phyloP scores from a whole-genome alignment of 2,888 invertebrate genomes.

The Tortrix viridana region DNA sequence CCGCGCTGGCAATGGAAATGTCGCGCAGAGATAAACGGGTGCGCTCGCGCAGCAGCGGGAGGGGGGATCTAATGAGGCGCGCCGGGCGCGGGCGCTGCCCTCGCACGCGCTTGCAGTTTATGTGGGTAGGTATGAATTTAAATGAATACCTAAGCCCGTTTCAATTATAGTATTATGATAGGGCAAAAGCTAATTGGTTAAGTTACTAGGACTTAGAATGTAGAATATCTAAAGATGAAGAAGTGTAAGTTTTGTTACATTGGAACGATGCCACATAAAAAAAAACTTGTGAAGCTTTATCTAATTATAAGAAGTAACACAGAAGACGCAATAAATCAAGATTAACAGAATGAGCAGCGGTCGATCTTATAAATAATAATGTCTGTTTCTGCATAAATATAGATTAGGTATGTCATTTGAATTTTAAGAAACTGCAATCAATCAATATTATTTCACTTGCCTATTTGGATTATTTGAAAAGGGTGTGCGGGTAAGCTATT shows the following conservation, averaged over 20 bases:
- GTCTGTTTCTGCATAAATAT: slow-evolving; percentile 39
- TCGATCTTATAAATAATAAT: slow-evolving; percentile 40
- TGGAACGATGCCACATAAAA: neutral
- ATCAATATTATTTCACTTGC: neutral
- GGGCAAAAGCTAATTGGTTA: slow-evolving; percentile 11
- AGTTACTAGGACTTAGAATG: neutral
- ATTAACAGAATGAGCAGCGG: slow-evolving; percentile 57
- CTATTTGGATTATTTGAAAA: slow-evolving; percentile 6
- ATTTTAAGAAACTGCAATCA: slow-evolving; percentile 13
- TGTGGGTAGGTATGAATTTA: slow-evolving; percentile 66
- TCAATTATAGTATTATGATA: slow-evolving; percentile 56
- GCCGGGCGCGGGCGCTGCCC: slow-evolving; percentile 69
- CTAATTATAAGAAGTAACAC: slow-evolving; percentile 25
- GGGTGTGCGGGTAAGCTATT: slow-evolving; percentile 24
- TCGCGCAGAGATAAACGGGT: slow-evolving; percentile 71
- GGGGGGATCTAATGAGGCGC: slow-evolving; percentile 68
- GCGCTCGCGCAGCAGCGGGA: slow-evolving; percentile 58
- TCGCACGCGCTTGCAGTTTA: slow-evolving; percentile 63
- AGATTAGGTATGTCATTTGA: slow-evolving; percentile 3
- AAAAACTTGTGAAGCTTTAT: slow-evolving; percentile 11
- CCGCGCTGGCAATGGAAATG: slow-evolving; percentile 76
- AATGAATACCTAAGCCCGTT: slow-evolving; percentile 63
- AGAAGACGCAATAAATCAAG: slow-evolving; percentile 53
- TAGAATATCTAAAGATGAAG: neutral
- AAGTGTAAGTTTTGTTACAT: neutral